A percentile compares a stretch with the other conserved stretches of the same genome.
phyloP scores from a whole-genome alignment of 2,888 invertebrate species.

The Drosophila multiciliata region DNA sequence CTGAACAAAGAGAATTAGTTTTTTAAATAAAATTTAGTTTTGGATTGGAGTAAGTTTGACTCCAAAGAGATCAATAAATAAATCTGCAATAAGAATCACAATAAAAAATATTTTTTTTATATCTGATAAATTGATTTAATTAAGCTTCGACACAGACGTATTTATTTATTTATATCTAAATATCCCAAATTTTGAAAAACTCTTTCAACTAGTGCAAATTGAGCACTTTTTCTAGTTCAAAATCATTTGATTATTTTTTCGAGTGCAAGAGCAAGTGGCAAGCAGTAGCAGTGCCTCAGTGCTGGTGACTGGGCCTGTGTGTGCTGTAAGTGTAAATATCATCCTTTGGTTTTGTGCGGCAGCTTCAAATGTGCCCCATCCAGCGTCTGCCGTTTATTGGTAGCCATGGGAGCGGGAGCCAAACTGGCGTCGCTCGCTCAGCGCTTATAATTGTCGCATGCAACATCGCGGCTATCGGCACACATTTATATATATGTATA shows the following conservation, averaged over 20 bases:
- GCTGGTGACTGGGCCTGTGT: conserved; percentile 9
- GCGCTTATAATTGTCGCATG: conserved; percentile 79
- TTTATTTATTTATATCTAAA: background rate
- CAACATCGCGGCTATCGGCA: conserved; percentile 75
- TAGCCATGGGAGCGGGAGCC: conserved; percentile 75
- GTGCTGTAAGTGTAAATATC: conserved; percentile 53
- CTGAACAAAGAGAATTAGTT: background rate
- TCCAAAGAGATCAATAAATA: background rate
- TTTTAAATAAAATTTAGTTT: background rate
- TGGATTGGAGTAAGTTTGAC: background rate
- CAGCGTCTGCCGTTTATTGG: conserved; percentile 18
- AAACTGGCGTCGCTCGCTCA: conserved; percentile 72
- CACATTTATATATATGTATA: conserved; percentile 21
- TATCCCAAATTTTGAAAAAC: background rate
- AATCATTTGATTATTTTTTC: background rate
- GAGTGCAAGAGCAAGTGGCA: conserved; percentile 8
- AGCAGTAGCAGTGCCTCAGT: conserved; percentile 21
- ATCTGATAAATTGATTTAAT: background rate
- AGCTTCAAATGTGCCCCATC: conserved; percentile 57
- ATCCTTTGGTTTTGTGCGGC: conserved; percentile 48
- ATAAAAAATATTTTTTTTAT: background rate
- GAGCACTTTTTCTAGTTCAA: background rate
- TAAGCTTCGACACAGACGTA: too few relatives aligned
- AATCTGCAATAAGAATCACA: background rate
- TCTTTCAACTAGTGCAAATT: accelerated